These are phyloP conservation scores for Leucophora obtusa DNA, from an alignment of 2,888 invertebrate genomes.

Conservation along the genomic window DNA sequence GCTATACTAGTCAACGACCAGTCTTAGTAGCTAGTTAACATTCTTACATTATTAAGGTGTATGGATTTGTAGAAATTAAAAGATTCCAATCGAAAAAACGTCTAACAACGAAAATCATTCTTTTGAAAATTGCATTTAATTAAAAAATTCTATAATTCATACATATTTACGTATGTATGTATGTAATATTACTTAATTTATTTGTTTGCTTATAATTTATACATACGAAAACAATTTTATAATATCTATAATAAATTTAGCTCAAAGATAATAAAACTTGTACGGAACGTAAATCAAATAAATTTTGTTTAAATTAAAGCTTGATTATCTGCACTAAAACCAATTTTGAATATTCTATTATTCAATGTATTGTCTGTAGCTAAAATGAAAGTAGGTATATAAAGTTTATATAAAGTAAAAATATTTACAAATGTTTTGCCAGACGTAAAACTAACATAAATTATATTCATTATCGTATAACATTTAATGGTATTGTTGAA, in stretches of 20 bases:
- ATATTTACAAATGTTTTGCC: neutral
- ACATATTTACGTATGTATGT: neutral
- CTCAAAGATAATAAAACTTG: neutral
- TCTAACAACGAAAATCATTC: neutral
- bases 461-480: slow-evolving; percentile 81
- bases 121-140: slow-evolving; percentile 45
- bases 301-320: slow-evolving; percentile 34
- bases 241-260: neutral
- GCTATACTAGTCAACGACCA: slow-evolving; percentile 16
- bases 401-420: no score
- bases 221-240: slow-evolving; percentile 16
- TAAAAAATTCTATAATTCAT: slow-evolving; percentile 22
- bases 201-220: slow-evolving; percentile 15
- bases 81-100: no score
- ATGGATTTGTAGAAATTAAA: no score
- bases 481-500: slow-evolving; percentile 89
- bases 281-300: slow-evolving; percentile 16
- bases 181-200: slow-evolving; percentile 10
- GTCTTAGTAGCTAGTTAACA: no score
- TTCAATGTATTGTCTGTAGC: neutral
- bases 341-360: neutral
- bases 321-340: slow-evolving; percentile 8
- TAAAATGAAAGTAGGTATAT: neutral
- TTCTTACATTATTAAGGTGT: no score
- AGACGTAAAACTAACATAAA: no score